phyloP scores from a whole-genome alignment of 2,888 invertebrate genomes.

The Acleris laterana region DNA sequence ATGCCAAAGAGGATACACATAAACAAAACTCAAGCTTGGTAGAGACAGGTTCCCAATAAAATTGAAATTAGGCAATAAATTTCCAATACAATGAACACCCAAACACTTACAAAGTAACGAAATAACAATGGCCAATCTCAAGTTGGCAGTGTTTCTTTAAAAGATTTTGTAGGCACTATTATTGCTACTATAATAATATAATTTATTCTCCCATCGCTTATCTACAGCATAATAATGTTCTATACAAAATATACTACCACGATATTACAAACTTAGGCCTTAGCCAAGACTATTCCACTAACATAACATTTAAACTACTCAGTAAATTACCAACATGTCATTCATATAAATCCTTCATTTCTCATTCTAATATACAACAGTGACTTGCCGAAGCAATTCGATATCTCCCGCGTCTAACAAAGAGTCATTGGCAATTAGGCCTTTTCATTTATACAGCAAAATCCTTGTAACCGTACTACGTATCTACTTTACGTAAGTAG shows the following conservation, averaged over 20 bases:
- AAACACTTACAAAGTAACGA: conserved; percentile 76
- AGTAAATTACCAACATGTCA: conserved; percentile 64
- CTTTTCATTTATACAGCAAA: neutral
- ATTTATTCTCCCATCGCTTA: conserved; percentile 71
- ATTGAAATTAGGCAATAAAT: conserved; percentile 54
- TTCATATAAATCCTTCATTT: conserved; percentile 45
- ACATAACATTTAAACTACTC: conserved; percentile 77
- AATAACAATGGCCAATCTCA: conserved; percentile 66
- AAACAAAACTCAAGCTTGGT: neutral
- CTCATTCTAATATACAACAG: conserved; percentile 44
- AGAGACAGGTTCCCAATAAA: conserved; percentile 48
- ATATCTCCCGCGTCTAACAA: conserved; percentile 6
- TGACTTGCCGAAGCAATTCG: conserved; percentile 9
- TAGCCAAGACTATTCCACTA: conserved; percentile 72
- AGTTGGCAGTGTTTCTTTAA: conserved; percentile 72
- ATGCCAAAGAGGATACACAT: neutral
- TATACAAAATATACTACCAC: conserved; percentile 82
- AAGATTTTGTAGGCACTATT: conserved; percentile 82
- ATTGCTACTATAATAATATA: conserved; percentile 83
- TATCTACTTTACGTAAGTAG: neutral
- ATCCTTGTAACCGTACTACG: neutral
- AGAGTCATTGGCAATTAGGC: conserved; percentile 2
- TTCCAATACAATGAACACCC: conserved; percentile 68
- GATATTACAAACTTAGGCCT: conserved; percentile 76
- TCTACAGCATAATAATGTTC: conserved; percentile 76